Base-by-base conservation (phyloP, 2,113 vertebrate species). In the Aegithalos caudatus region DNA sequence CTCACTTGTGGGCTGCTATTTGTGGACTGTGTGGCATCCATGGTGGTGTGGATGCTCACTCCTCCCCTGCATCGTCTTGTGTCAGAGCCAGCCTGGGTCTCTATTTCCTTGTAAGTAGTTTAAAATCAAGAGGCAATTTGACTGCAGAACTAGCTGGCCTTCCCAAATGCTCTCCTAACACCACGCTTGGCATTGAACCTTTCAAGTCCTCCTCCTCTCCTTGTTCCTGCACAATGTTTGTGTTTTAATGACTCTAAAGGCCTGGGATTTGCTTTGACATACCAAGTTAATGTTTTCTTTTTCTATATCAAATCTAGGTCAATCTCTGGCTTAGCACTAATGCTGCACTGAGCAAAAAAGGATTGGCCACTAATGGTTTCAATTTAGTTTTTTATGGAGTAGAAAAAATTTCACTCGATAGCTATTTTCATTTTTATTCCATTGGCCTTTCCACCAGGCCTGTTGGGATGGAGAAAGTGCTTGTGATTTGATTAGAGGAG, bases 361-460 rank as follows among this genome's bases (percentile, higher is more conserved):
- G 94, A 95, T 97, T 91, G 95, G 66, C 90, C 62, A 45, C 77
- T 96, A 96, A 97, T 94, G 94, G 94, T 92, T 97, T 95, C 95
- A 89, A 96, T 97, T 96, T 96, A 82, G 91, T 66, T 97, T 95
- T 92, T 92, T 66, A 20, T 42, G 35, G 81, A 88, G 90, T 89
- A 77, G 80, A 95, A 85, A 81, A 90, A 85, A 95, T 95, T 92
- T 94, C 51, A 91, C 66, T 97, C n/a, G 3, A 74, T 97, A 94
- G 42, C 85, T 84, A 45, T 96, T 96, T 95, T 96, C 85, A 80
- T 95, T 95, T 96, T 94, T 82, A 95, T 96, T 95, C 88, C 22
- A 7, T 78, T 78, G 94, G 91, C 89, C 69, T 94, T 93, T 96
- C 89, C 42, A 45, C 3, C 0, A 14, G 33, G 56, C 42, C 73